Conservation (phyloP, 2,113 vertebrate genomes). For the Chlorodrepanis virens region DNA sequence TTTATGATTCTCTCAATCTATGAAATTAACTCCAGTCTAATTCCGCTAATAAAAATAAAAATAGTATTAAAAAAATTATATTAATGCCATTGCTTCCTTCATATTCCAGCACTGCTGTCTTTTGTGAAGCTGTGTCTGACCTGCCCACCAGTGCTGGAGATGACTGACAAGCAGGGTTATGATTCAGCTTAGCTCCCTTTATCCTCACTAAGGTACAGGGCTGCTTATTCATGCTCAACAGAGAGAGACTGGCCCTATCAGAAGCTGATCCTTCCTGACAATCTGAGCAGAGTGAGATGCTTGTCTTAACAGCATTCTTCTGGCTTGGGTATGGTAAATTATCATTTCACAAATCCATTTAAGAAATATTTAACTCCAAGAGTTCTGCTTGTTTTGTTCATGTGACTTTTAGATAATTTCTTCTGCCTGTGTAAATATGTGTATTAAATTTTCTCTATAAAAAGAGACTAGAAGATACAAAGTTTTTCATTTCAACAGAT, state of each 20-base stretch:
- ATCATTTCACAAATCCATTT: neutral
- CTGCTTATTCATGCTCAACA: neutral
- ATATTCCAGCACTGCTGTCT: neutral
- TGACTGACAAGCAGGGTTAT: neutral
- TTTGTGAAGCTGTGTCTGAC: neutral
- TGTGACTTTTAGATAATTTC: neutral
- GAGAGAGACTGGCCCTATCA: neutral
- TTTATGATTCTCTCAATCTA: neutral
- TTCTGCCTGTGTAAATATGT: neutral
- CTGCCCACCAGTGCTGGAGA: neutral
- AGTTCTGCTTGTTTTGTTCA: neutral
- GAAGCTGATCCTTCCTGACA: neutral
- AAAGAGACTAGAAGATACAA: neutral
- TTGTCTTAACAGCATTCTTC: neutral
- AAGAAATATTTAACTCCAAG: neutral
- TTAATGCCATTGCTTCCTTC: neutral
- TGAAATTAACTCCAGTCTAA: neutral
- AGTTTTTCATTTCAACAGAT: neutral
- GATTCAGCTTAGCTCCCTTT: neutral
- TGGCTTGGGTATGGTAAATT: neutral
- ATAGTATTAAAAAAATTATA: fast-evolving
- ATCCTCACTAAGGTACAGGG: fast-evolving
- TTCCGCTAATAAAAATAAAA: neutral
- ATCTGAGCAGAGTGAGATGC: neutral
- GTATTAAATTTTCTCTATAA: neutral